Base-by-base conservation (phyloP, 2,113 vertebrate species). In the Brachirus orientalis region DNA sequence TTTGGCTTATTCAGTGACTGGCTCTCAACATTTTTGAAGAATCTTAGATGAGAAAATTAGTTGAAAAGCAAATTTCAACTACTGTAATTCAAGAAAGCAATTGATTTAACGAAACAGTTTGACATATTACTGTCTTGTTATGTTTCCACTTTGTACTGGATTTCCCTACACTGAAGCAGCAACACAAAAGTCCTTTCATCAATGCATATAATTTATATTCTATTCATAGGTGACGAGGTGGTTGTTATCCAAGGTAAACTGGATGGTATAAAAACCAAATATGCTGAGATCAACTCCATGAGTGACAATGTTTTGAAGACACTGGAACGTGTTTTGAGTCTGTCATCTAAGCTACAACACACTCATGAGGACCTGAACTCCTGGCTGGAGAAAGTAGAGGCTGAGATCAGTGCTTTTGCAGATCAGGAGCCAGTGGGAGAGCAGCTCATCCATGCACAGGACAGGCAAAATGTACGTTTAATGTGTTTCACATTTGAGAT, bases 241-340 rank as follows among this genome's bases (percentile, higher is more conserved):
- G 83, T 99, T 65, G 93, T 97, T 57, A 95, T 99, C 88, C 98
- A 99, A 90, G 95, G 96, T 80, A 99, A 98, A 85, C 89, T 99
- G 80, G 97, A 99, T 69, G 95, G 95, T 72, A 98, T 99, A 85
- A 99, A 98, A 93, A 86, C 90, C 0, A 94, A 95, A 67, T 99
- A 99, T 75, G 94, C 91, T 77, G 96, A 99, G 65, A 98, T 99
- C 69, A 95, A 85, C 22, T 91, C 94, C 10, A 75, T 97, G 89
- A 96, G 97, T 79, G 76, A 83, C 14, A 89, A 91, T 1, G 95
- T 97, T 16, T 88, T 94, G 60, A 94, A 94, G 85, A 96, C 92
- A 10, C 84, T 99, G 78, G 95, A 97, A 17, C 92, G 92, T 66
- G 96, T 95, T 6, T 90, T 94, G 61, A 86, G 92, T 86, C 94